These are phyloP conservation scores for Anthrax anthrax DNA, from an alignment of 2,888 invertebrate species.

Conservation along the genomic window DNA sequence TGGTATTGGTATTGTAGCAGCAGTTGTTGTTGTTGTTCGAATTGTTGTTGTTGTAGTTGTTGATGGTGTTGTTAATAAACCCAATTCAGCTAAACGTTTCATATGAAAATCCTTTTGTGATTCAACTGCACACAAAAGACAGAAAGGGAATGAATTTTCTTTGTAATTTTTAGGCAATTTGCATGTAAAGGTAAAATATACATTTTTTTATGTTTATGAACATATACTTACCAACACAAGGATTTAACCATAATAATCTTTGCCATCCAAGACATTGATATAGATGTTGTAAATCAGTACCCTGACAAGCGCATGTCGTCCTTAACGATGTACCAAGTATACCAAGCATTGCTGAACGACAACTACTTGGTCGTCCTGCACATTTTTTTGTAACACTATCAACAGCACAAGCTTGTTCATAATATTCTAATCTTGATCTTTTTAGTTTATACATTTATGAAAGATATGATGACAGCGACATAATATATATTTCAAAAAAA, in stretches of 20 bases:
- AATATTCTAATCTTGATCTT: slow-evolving; percentile 69
- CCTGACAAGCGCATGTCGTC: slow-evolving; percentile 77
- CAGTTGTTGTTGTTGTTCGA: slow-evolving; percentile 29
- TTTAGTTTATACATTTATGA: too few species aligned
- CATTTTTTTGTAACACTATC: slow-evolving; percentile 82
- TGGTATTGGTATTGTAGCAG: slow-evolving; percentile 35
- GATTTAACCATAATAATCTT: slow-evolving; percentile 77
- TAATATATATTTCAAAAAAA: too few species aligned
- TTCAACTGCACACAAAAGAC: slow-evolving; percentile 53
- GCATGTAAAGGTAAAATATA: too few species aligned
- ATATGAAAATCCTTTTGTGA: slow-evolving; percentile 78
- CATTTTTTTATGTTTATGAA: too few species aligned
- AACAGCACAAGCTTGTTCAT: slow-evolving; percentile 83
- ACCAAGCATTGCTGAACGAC: slow-evolving; percentile 71
- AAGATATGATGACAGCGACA: too few species aligned
- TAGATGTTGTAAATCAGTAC: slow-evolving; percentile 68
- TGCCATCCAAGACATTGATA: slow-evolving; percentile 88
- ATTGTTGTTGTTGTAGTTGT: slow-evolving; percentile 37
- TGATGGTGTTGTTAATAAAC: slow-evolving; percentile 36
- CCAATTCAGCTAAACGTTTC: slow-evolving; percentile 39
- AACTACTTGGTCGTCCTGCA: slow-evolving; percentile 71
- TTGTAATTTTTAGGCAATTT: not conserved
- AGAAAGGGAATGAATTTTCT: slow-evolving; percentile 14
- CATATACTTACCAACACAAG: slow-evolving; percentile 68
- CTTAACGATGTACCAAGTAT: slow-evolving; percentile 81